These are phyloP conservation scores for Porphyrio hochstetteri DNA, from an alignment of 2,113 vertebrate species.

Conservation along the genomic window DNA sequence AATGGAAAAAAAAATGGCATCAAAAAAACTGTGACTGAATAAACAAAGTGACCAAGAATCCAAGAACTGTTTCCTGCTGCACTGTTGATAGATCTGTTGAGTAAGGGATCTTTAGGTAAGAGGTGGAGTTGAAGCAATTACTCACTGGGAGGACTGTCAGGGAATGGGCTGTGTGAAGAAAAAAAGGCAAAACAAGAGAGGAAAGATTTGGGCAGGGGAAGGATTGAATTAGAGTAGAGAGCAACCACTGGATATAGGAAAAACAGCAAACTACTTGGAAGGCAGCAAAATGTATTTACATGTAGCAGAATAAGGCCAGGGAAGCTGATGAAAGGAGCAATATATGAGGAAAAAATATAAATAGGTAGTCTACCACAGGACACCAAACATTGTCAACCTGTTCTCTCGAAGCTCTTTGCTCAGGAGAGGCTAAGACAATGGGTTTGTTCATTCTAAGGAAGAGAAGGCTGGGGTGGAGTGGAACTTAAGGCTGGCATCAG, in stretches of 20 bases:
- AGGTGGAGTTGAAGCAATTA: conserved; percentile 9
- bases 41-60: background rate
- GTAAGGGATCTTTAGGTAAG: background rate
- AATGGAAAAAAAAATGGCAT: background rate
- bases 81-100: background rate
- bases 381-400: background rate
- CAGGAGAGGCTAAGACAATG: background rate
- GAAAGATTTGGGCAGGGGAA: background rate
- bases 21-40: background rate
- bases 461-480: background rate
- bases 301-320: background rate
- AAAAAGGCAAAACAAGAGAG: background rate
- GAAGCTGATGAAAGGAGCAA: background rate
- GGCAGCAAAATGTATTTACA: background rate
- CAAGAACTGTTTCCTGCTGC: background rate
- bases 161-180: background rate
- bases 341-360: background rate
- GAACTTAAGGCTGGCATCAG: background rate
- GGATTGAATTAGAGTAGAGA: background rate
- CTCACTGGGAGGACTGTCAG: background rate
- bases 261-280: background rate
- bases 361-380: background rate
- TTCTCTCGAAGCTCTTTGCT: background rate
- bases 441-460: background rate
- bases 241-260: background rate